phyloP scores from a whole-genome alignment of 92 coral and sea anemone genomes.

The Actinernus sp. region DNA sequence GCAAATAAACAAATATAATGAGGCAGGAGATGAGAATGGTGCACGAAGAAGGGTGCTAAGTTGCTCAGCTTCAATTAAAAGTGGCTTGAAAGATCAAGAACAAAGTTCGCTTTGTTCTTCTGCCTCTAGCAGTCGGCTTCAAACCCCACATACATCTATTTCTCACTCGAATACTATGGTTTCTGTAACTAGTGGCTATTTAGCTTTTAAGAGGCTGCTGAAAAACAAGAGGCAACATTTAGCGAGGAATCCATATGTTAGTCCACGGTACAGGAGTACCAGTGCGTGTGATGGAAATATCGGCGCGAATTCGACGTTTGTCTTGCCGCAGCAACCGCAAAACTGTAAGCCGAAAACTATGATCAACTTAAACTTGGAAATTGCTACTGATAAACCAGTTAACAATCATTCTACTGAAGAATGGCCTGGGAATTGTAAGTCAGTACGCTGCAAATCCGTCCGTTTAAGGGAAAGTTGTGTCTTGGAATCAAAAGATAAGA shows the following conservation, averaged over 20 bases:
- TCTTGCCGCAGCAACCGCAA: background rate
- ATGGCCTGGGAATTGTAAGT: too few relatives aligned
- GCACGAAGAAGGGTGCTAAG: too few relatives aligned
- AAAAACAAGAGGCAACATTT: slow-evolving; percentile 16
- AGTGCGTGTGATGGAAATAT: slow-evolving; percentile 13
- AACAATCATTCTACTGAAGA: too few relatives aligned
- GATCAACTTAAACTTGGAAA: too few relatives aligned
- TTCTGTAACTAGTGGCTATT: slow-evolving; percentile 48
- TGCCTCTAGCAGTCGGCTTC: background rate
- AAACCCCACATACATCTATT: background rate
- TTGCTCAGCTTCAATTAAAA: too few relatives aligned
- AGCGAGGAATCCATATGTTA: slow-evolving; percentile 12
- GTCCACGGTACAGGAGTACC: slow-evolving; percentile 16
- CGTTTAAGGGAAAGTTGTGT: too few relatives aligned
- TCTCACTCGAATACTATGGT: slow-evolving; percentile 53
- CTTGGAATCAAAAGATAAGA: too few relatives aligned
- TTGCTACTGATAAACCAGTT: too few relatives aligned
- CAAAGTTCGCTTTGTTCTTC: background rate
- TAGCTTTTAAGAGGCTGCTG: slow-evolving; percentile 43
- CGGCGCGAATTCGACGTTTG: slow-evolving; percentile 11
- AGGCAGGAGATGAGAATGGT: background rate
- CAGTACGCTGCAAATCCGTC: too few relatives aligned
- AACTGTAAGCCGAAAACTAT: too few relatives aligned
- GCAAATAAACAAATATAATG: too few relatives aligned
- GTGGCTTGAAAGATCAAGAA: background rate